Evolutionary conservation across 2,113 vertebrate genomes (phyloP), one percentile per base, ranked within the genome.

Genomic region (Australoheros scitulus): DNA sequence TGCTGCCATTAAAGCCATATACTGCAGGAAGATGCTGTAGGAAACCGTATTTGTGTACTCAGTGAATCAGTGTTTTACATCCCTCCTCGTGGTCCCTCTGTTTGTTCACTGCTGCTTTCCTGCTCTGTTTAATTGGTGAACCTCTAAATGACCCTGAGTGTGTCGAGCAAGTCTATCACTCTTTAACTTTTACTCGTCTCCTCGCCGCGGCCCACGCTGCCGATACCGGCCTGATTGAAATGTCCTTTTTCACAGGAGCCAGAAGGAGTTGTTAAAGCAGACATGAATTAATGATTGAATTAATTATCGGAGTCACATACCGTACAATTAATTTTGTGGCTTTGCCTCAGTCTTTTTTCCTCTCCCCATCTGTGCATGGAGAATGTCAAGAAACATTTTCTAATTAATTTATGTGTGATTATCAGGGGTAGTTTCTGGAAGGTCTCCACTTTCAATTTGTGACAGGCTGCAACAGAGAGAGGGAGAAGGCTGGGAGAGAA

Each of bases 401-500:
- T 96, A 96, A 96, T 96, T 96, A 96, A 96, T 96, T 96, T 94
- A 95, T 95, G 92, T 95, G 93, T 95, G 96, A 96, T 96, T 94
- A 96, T 96, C 96, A 92, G 95, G 91, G 92, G 85, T 80, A 92
- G 95, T 95, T 96, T 95, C 95, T 96, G 91, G 94, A 96, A 96
- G 95, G 95, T 95, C 94, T 94, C 88, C 91, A 94, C 93, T 96
- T 95, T 95, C 94, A 95, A 96, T 95, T 95, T 96, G 90, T 94
- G 93, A 95, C 94, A 94, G 92, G 88, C 93, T 89, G 29, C 74
- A 90, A 91, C 82, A 11, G 88, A 77, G 77, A 79, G 84, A 80
- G 76, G 61, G 87, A 85, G 81, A 87, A 14, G 52, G 63, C 64
- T 61, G 79, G 29, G 43, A 81, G 82, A 92, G 87, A 80, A 60